Evolutionary conservation across 2,113 vertebrate species (phyloP), one percentile per base, ranked within the genome.

Genomic region (Chitala chitala): DNA sequence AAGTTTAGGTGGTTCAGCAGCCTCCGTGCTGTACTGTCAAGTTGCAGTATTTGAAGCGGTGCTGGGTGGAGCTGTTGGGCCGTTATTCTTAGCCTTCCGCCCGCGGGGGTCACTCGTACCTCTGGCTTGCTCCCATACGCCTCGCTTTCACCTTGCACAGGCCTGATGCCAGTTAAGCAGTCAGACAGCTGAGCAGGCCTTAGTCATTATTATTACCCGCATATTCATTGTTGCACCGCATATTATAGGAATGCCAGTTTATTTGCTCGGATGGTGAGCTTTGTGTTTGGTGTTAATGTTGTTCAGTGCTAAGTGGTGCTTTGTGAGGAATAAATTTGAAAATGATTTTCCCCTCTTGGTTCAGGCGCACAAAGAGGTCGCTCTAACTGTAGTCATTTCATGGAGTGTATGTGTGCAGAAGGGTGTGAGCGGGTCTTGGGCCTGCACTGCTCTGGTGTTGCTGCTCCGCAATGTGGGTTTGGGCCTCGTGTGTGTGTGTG

Each of bases 281-380:
- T 24, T 56, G 54, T 24, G 17, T 20, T 20, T 4, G 0, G 24
- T 33, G 54, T 22, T 56, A 10, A 8, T 56, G 54, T 51, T 64
- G 31, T 31, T 42, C 29, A 6, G 5, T 69, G 64, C 10, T 68
- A 68, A 68, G 26, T 69, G 46, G 44, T 9, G 29, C 26, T 13
- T 50, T 50, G 66, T 31, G 13, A 33, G n/a, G 20, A 13, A 17
- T 53, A 50, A 69, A 69, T 48, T 17, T 46, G 13, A 48, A 69
- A 69, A 69, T 69, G 40, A 69, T 24, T 66, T 22, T 65, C n/a
- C 38, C 63, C 61, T 40, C 38, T 42, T 33, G 64, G 36, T 20
- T 66, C 22, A n/a, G 40, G 20, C n/a, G n/a, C 3, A 8, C 17
- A 31, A 61, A 33, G 29, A 66, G 64, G 15, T 5, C 1, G 38